These are phyloP conservation scores for Nineta flava DNA, from an alignment of 2,888 invertebrate genomes.

Conservation along the genomic window DNA sequence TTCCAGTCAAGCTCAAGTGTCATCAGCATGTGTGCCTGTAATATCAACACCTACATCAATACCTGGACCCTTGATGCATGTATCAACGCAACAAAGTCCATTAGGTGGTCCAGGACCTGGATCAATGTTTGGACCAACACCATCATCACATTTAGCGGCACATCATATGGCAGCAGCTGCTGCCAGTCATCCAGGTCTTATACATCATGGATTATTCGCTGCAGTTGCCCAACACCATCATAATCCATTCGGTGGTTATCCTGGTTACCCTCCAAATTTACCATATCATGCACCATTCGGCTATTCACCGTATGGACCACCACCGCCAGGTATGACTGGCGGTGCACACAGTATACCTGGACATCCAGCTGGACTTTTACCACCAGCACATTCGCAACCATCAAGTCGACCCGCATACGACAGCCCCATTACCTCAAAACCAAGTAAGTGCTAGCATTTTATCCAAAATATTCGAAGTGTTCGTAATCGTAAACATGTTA, in stretches of 20 bases:
- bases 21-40: slow-evolving; percentile 19
- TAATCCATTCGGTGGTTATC: slow-evolving; percentile 5
- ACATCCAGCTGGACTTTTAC: slow-evolving; percentile 1
- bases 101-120: slow-evolving; percentile 26
- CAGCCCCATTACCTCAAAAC: slow-evolving; percentile 25
- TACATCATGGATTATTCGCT: slow-evolving; percentile 6
- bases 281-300: slow-evolving; percentile 29
- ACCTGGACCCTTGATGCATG: slow-evolving; percentile 54
- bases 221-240: slow-evolving; percentile 7
- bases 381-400: slow-evolving; percentile 36
- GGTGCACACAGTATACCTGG: background rate
- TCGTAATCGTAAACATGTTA: background rate
- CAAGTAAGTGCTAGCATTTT: background rate
- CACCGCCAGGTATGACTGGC: slow-evolving; percentile 22
- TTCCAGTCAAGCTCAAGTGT: slow-evolving; percentile 18
- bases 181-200: slow-evolving; percentile 25
- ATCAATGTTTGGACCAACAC: slow-evolving; percentile 28
- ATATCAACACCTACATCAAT: slow-evolving; percentile 45
- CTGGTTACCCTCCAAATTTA: slow-evolving; percentile 30
- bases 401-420: slow-evolving; percentile 50
- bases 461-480: background rate
- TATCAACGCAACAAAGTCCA: slow-evolving; percentile 55
- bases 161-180: slow-evolving; percentile 43
- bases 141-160: slow-evolving; percentile 31
- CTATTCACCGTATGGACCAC: slow-evolving; percentile 25